Evolutionary conservation across 2,113 vertebrate genomes (phyloP).

Genomic region (Notarius quadriscutis): DNA sequence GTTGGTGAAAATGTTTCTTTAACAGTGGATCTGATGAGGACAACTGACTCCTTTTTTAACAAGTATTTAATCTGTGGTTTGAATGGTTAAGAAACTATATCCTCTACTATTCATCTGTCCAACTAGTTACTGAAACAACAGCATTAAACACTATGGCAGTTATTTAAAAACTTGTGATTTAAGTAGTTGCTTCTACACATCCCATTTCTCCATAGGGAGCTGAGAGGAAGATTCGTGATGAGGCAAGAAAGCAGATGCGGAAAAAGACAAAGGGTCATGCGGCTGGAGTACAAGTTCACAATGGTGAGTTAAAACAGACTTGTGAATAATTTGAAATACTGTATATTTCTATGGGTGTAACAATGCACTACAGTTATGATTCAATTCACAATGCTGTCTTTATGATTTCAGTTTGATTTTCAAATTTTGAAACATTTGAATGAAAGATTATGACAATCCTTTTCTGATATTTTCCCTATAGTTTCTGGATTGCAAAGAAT

Average conservation of each 20-base stretch:
- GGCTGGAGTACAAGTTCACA: slow-evolving; percentile 36
- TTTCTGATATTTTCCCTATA: too few relatives aligned
- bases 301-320: slow-evolving; percentile 28
- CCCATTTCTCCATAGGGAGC: slow-evolving; percentile 79
- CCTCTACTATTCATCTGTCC: not conserved
- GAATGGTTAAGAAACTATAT: not conserved
- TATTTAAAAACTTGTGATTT: not conserved
- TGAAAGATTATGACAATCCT: not conserved
- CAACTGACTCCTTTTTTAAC: not conserved
- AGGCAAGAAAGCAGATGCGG: slow-evolving; percentile 93
- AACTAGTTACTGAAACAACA: not conserved
- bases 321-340: not conserved
- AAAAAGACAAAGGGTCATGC: slow-evolving; percentile 90
- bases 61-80: not conserved
- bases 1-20: slow-evolving; percentile 69
- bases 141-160: not conserved
- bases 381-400: not conserved
- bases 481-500: not conserved
- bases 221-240: slow-evolving; percentile 95
- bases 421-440: not conserved
- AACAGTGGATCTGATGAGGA: not conserved
- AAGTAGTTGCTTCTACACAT: not conserved
- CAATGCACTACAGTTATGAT: not conserved
- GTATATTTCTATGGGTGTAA: not conserved
- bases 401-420: not conserved